Percentiles rank a stretch among this genome's conserved stretches.
Evolutionary conservation across 1,140 invertebrate species (phyloP).

Genomic region (Bombyx mori): ASM3026992v2 NC_085124.1:10711001-10711500

Average conservation of each 20-base stretch:
- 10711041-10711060: no score
- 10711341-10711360: background rate
- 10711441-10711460: background rate
- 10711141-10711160: no score
- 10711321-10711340: background rate
- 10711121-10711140: no score
- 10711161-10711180: no score
- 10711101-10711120: no score
- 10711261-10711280: background rate
- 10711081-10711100: no score
- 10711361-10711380: background rate
- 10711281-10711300: background rate
- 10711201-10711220: no score
- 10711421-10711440: background rate
- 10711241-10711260: background rate
- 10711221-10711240: background rate
- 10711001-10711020: no score
- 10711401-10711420: background rate
- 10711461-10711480: background rate
- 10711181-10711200: no score
- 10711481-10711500: background rate
- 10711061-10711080: no score
- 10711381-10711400: constrained; percentile 1
- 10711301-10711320: background rate
- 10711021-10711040: no score